Evolutionary conservation across 2,113 vertebrate genomes (phyloP), one percentile per base, ranked within the genome.

Genomic region (Accipiter cooperii): DNA sequence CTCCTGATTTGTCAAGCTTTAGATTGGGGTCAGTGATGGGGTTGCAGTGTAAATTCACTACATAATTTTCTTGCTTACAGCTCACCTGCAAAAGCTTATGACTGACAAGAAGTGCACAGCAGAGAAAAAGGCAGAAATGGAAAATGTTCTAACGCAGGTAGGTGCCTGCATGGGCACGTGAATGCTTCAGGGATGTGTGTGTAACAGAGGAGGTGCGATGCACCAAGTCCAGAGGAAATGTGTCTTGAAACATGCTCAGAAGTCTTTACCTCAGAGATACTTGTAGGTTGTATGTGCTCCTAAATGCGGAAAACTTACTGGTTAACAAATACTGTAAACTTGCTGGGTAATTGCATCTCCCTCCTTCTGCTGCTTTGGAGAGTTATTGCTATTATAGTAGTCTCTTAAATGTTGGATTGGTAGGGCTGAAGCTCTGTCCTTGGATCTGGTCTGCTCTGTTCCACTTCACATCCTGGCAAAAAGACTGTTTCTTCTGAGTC

Each of bases 21-120:
- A 15, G n/a, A 1, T 6, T 68, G 51, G 17, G 21, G 4, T 75
- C 47, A 11, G 13, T 17, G 46, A 6, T 74, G 52, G 33, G 29
- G 10, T 46, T 58, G 34, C 33, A 17, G 0, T 65, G 8, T 55
- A 17, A 90, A 73, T 29, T 89, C 64, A 47, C 1, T 11, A 10
- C 6, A 0, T 64, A 0, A 36, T 95, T 93, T 26, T 12, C 28
- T 86, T 60, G 17, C 87, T 96, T 90, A 1, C 78, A 99, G 99
- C 99, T 94, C 99, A 99, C 88, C 98, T 99, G 84, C 99, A 99
- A 97, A 99, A 99, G 93, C 91, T 99, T 90, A 99, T 99, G 99
- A 99, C 99, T 64, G 99, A 99, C 96, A 99, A 99, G 98, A 99
- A 99, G 90, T 99, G 99, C 90, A 51, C 98, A 5, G 98, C 98